A percentile compares a stretch with the other conserved stretches of the same genome.
Evolutionary conservation across 1,140 invertebrate species (phyloP).

Genomic region (Atta texana): DNA sequence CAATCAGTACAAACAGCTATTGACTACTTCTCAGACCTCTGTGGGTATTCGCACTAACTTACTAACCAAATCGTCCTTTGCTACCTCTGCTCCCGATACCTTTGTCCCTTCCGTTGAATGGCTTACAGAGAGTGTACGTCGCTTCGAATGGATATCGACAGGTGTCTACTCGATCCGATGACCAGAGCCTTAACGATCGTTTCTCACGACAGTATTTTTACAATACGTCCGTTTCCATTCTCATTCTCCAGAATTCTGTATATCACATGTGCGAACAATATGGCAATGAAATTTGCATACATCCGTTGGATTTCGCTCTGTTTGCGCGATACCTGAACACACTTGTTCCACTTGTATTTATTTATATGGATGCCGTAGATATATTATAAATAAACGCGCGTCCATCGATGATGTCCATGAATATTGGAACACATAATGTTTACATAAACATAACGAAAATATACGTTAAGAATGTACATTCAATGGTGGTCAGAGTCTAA

Average conservation of each 20-base stretch:
- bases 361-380: constrained; percentile 11
- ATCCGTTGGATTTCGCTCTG: constrained; percentile 63
- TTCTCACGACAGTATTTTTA: constrained; percentile 59
- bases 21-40: constrained; percentile 85
- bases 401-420: neutral
- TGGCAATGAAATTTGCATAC: constrained; percentile 62
- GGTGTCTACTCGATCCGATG: constrained; percentile 53
- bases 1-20: constrained; percentile 84
- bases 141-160: constrained; percentile 59
- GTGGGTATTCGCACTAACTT: constrained; percentile 85
- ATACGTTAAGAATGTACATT: constrained; percentile 48
- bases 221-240: constrained; percentile 1
- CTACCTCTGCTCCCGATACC: constrained; percentile 46
- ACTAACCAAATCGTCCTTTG: constrained; percentile 79
- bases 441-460: constrained; percentile 7
- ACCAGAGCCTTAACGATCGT: constrained; percentile 61
- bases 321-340: constrained; percentile 32
- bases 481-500: constrained; percentile 79
- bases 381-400: constrained; percentile 22
- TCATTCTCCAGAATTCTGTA: constrained; percentile 18
- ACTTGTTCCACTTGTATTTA: constrained; percentile 11
- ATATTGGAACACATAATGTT: constrained; percentile 9
- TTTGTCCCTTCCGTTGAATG: constrained; percentile 59
- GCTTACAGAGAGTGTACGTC: constrained; percentile 68
- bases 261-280: constrained; percentile 64